Base-by-base conservation (phyloP, 2,797 vertebrate species). In the Chloroceryle amazona region DNA sequence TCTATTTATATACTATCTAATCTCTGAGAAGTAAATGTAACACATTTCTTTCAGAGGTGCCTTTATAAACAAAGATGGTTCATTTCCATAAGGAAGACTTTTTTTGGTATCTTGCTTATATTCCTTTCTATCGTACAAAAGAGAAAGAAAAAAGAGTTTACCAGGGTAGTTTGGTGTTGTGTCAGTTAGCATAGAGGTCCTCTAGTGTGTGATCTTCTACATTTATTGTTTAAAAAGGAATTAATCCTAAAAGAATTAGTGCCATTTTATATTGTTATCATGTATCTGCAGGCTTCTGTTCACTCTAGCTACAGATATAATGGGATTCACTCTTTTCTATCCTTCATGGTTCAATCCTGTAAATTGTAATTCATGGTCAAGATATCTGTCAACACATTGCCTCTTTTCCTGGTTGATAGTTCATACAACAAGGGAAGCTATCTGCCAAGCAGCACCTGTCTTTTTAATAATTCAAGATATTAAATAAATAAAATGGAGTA, bases 391-490 rank as follows among this genome's bases (percentile, higher is more conserved):
- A 96, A 72, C 51, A 62, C 55, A 31, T 67, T 72, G 67, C 65
- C 94, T 46, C 90, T 81, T 96, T 71, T 87, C 41, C 87, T 81
- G 49, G 61, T 79, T 91, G 61, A 55, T 62, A 86, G 70, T 72
- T 94, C 65, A 68, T 70, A 90, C 52, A 91, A 92, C 86, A 97
- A 51, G 62, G 55, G 66, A 90, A 96, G 72, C 46, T 88, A 26
- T 89, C 57, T 91, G 81, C 28, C 44, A 60, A 90, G 44, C 14
- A 70, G 41, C 58, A 94, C 73, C 66, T 80, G 18, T 83, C 58
- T 95, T 86, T 96, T 98, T 81, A 97, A 97, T 97, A 96, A 97
- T 97, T 96, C 82, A 97, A n/a, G 82, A 42, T 85, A 81, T 79
- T 96, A 96, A 97, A 97, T 96, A 97, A 96, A 91, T 96, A 93